A percentile compares a stretch with the other conserved stretches of the same genome.
These are phyloP conservation scores for Xanthostigma xanthostigma DNA, from an alignment of 2,888 invertebrate species.

Conservation along the genomic window DNA sequence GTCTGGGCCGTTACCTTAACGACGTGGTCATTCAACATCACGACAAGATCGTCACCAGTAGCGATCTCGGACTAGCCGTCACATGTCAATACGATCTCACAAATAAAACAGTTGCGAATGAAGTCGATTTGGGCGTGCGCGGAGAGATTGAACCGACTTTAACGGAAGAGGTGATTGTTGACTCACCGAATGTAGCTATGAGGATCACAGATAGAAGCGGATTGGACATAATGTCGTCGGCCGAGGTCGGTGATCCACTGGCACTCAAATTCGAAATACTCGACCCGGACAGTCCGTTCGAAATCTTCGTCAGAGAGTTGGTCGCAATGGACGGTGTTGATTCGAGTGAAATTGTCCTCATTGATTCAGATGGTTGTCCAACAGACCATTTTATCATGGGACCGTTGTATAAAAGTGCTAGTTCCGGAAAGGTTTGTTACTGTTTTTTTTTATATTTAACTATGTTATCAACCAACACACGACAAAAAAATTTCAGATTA, in stretches of 20 bases:
- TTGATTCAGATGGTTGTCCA: conserved; percentile 83
- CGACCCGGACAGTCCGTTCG: conserved; percentile 85
- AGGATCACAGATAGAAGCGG: conserved; percentile 75
- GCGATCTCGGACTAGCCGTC: conserved; percentile 83
- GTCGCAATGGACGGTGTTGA: conserved; percentile 91
- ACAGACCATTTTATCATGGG: conserved; percentile 92
- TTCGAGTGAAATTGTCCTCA: conserved; percentile 80
- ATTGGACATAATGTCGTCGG: conserved; percentile 69
- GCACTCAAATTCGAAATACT: conserved; percentile 83
- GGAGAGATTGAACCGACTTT: conserved; percentile 77
- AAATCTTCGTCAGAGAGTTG: conserved; percentile 86
- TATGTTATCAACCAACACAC: too few species aligned
- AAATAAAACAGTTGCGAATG: conserved; percentile 86
- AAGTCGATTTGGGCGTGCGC: conserved; percentile 76
- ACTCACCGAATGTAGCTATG: conserved; percentile 91
- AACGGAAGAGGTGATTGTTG: conserved; percentile 82
- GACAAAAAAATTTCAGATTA: too few species aligned
- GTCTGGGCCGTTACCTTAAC: conserved; percentile 74
- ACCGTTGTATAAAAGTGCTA: conserved; percentile 68
- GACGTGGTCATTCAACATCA: conserved; percentile 92
- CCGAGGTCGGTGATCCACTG: conserved; percentile 85
- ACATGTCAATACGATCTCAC: conserved; percentile 89
- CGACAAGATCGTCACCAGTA: conserved; percentile 87
- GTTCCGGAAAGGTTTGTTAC: conserved; percentile 56
- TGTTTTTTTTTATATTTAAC: background rate